A percentile compares a stretch with the other conserved stretches of the same genome.
Conservation (phyloP, 2,888 invertebrate species). For the Platycheirus albimanus region DNA sequence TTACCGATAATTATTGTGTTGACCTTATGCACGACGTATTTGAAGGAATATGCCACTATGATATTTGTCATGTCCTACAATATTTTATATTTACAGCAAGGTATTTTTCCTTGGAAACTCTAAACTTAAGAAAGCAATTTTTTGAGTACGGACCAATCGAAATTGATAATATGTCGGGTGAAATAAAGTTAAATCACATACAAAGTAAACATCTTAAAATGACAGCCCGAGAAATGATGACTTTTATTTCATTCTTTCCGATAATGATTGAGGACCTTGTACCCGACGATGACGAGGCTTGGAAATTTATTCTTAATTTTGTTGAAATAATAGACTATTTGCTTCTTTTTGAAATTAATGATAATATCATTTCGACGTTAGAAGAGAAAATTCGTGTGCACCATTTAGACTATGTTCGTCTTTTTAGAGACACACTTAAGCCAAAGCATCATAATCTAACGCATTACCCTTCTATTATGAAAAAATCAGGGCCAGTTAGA, state of each 20-base stretch:
- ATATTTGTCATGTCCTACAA: constrained; percentile 69
- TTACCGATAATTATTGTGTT: constrained; percentile 72
- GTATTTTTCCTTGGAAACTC: constrained; percentile 70
- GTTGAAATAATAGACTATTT: constrained; percentile 13
- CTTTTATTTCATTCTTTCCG: constrained; percentile 74
- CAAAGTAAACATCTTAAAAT: constrained; percentile 53
- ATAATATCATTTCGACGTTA: neutral
- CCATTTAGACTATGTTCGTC: too few relatives aligned
- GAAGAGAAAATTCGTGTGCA: too few relatives aligned
- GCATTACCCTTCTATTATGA: constrained; percentile 49
- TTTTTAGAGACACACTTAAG: neutral
- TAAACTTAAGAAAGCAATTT: constrained; percentile 74
- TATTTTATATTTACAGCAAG: constrained; percentile 66
- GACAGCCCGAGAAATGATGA: constrained; percentile 76
- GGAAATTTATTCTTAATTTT: constrained; percentile 41
- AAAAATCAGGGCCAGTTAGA: constrained; percentile 72
- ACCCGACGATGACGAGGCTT: constrained; percentile 71
- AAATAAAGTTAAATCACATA: constrained; percentile 60
- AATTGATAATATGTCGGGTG: constrained; percentile 69
- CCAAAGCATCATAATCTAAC: constrained; percentile 3
- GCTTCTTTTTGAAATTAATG: constrained; percentile 1
- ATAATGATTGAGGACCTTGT: constrained; percentile 75
- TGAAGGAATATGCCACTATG: constrained; percentile 71
- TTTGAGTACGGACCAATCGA: constrained; percentile 75
- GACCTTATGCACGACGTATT: constrained; percentile 75